These are phyloP conservation scores for Thamnophis elegans DNA, from an alignment of 2,797 vertebrate genomes.

Conservation along the genomic window DNA sequence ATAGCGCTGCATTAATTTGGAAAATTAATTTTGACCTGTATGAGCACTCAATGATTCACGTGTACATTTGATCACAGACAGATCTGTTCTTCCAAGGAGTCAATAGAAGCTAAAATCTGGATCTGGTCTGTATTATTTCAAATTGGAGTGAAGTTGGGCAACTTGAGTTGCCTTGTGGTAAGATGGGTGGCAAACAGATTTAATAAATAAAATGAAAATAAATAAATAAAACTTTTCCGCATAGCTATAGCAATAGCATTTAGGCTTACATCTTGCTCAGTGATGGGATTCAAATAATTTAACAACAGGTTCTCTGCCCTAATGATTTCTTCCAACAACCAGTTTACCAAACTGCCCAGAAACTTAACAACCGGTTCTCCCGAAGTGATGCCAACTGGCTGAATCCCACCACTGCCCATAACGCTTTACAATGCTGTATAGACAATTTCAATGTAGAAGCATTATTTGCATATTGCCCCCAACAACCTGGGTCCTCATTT, in stretches of 20 bases:
- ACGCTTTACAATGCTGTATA: neutral
- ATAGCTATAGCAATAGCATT: neutral
- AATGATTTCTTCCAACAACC: too few species aligned
- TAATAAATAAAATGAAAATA: neutral
- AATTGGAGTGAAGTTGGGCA: neutral
- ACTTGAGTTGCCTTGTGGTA: neutral
- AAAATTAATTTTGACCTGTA: neutral
- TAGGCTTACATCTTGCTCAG: neutral
- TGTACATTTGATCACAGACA: neutral
- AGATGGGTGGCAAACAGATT: neutral
- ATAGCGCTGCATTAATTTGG: neutral
- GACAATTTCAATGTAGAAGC: neutral
- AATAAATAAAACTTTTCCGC: neutral
- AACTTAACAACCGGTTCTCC: too few species aligned
- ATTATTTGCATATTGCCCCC: neutral
- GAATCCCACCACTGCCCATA: neutral
- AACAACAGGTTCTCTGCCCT: too few species aligned
- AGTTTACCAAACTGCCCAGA: too few species aligned
- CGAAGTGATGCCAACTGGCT: too few species aligned
- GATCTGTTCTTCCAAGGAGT: neutral
- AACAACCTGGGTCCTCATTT: neutral
- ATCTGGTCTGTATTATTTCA: neutral
- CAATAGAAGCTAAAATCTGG: neutral
- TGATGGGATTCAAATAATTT: too few species aligned
- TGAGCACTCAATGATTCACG: neutral